phyloP scores from a whole-genome alignment of 2,797 vertebrate species.

The Diplodus puntazzo region DNA sequence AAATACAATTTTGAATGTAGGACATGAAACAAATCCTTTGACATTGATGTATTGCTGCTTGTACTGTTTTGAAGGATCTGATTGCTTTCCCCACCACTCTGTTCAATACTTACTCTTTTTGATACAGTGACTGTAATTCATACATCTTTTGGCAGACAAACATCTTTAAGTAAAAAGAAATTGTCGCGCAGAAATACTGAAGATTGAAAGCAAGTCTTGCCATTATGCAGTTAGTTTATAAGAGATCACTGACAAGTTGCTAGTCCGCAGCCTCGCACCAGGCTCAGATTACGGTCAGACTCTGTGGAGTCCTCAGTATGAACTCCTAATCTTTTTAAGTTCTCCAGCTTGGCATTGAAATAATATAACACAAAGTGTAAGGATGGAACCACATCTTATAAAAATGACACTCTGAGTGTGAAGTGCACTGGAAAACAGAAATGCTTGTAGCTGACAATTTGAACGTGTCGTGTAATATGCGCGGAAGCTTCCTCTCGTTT shows the following conservation, averaged over 20 bases:
- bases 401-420: slow-evolving; percentile 15
- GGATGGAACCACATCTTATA: slow-evolving; percentile 4
- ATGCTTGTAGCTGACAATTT: slow-evolving; percentile 18
- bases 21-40: background rate
- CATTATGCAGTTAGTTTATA: background rate
- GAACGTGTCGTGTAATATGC: slow-evolving; percentile 14
- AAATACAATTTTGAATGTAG: background rate
- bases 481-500: slow-evolving; percentile 11
- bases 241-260: background rate
- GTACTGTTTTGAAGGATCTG: background rate
- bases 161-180: background rate
- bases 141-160: background rate
- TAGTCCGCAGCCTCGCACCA: slow-evolving; percentile 7
- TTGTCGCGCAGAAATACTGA: background rate
- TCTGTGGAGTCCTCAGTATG: slow-evolving; percentile 31
- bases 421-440: slow-evolving; percentile 12
- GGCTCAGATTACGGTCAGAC: slow-evolving; percentile 38
- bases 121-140: background rate
- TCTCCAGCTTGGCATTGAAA: slow-evolving; percentile 38
- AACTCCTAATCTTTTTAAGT: slow-evolving; percentile 52
- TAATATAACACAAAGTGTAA: slow-evolving; percentile 35
- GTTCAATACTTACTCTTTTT: background rate
- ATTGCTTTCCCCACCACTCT: background rate
- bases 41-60: background rate
- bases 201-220: background rate